Evolutionary conservation across 2,888 invertebrate species (phyloP).

Genomic region (Eristalinus aeneus): DNA sequence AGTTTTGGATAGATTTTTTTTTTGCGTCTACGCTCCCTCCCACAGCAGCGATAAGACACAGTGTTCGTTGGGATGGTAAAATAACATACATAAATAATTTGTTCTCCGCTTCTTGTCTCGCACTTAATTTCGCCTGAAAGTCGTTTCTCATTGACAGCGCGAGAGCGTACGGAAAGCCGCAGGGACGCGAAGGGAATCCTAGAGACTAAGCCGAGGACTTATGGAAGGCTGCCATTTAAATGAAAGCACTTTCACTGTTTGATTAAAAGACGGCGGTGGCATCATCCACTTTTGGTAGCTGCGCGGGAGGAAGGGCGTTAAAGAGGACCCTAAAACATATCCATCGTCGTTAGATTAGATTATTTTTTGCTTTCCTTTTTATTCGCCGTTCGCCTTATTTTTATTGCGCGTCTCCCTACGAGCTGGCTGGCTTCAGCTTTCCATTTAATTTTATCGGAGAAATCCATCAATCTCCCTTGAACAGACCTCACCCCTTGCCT

Average conservation of each 20-base stretch:
- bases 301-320: neutral
- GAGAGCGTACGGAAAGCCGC: neutral
- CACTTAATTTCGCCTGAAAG: constrained; percentile 16
- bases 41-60: constrained; percentile 2
- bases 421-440: constrained; percentile 4
- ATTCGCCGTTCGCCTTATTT: constrained; percentile 15
- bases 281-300: too few species aligned
- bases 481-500: neutral
- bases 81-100: constrained; percentile 28
- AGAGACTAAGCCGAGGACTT: neutral
- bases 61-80: neutral
- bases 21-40: neutral
- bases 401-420: constrained; percentile 4
- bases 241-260: constrained; percentile 32
- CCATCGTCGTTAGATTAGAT: constrained; percentile 35
- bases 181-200: neutral
- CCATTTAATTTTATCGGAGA: constrained; percentile 50
- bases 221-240: constrained; percentile 25
- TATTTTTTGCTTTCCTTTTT: constrained; percentile 9
- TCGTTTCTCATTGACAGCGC: constrained; percentile 12
- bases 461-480: constrained; percentile 53
- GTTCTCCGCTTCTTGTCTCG: constrained; percentile 6
- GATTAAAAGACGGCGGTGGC: constrained; percentile 13
- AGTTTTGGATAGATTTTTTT: constrained; percentile 42
- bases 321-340: constrained; percentile 33